phyloP scores from a whole-genome alignment of 2,797 vertebrate genomes.

The Allobates femoralis region DNA sequence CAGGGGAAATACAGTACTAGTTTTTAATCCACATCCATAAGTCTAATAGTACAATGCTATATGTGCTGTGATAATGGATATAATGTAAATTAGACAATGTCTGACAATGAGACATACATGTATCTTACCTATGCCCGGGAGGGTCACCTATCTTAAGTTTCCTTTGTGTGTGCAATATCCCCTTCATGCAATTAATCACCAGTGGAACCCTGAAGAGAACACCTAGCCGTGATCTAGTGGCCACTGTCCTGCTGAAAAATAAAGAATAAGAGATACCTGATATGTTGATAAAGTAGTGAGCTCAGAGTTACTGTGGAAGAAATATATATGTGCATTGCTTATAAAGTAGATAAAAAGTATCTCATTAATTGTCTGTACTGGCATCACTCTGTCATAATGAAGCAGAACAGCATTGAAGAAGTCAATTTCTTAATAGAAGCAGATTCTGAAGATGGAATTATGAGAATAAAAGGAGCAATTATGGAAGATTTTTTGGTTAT shows the following conservation, averaged over 20 bases:
- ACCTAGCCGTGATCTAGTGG: constrained; percentile 17
- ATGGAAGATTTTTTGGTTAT: too few relatives aligned
- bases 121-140: neutral
- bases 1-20: too few relatives aligned
- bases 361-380: neutral
- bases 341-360: neutral
- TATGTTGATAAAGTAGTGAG: neutral
- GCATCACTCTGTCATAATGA: neutral
- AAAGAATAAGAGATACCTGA: constrained; percentile 4
- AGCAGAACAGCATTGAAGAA: neutral
- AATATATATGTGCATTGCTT: neutral
- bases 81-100: neutral
- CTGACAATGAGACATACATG: neutral
- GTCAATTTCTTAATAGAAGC: neutral
- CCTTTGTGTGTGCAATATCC: constrained; percentile 39
- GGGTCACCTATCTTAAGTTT: constrained; percentile 27
- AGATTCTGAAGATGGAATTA: neutral
- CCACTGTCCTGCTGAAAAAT: constrained; percentile 29
- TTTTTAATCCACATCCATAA: too few relatives aligned
- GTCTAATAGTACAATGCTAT: too few relatives aligned
- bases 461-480: neutral
- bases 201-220: constrained; percentile 48
- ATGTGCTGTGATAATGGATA: too few relatives aligned
- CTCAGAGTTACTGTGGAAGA: neutral
- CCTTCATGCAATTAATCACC: constrained; percentile 60